Evolutionary conservation across 2,113 vertebrate genomes (phyloP), one percentile per base, ranked within the genome.

Genomic region (Alexandromys fortis): DNA sequence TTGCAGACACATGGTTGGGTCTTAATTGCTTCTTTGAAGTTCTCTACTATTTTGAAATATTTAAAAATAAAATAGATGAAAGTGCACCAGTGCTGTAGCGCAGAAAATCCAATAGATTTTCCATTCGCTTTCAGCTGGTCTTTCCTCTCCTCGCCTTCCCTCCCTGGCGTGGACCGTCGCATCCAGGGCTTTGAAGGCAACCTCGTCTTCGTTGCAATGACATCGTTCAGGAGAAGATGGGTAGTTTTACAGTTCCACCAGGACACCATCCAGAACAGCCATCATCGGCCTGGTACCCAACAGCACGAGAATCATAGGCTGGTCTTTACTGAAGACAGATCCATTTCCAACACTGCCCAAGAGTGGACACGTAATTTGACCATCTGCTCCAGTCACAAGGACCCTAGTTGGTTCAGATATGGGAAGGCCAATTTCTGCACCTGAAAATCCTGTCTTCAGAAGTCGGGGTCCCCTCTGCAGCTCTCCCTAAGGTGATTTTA

Each of bases 191-290:
- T 99, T 99, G 98, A 99, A 99, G 91, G 98, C 99, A 89, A 99
- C 98, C 94, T 99, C 99, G 96, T 99, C 99, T 97, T 99, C 99
- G 97, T 99, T 96, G 99, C 98, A 96, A 99, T 99, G 95, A 99
- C 99, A 98, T 99, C 99, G 98, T 98, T 99, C 95, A 99, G 98
- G 86, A 99, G 99, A 0, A 99, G 99, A 78, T 99, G 98, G 94
- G 99, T 99, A 99, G 97, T 99, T 99, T 98, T 99, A 99, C 94
- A 99, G 98, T 98, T 99, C 99, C 99, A 99, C 99, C 95, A 99
- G 98, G 9, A 99, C 99, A 4, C 99, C 99, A 0, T 99, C 99
- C 93, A 99, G 93, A 3, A 99, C 99, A 0, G 99, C 98, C 99
- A 99, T 98, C 99, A 99, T 99, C 68, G 99, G 99, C 42, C 99